Evolutionary conservation across 1,140 invertebrate genomes (phyloP), one percentile per base, ranked within the genome.

Genomic region (Paraescarpia echinospica): DNA sequence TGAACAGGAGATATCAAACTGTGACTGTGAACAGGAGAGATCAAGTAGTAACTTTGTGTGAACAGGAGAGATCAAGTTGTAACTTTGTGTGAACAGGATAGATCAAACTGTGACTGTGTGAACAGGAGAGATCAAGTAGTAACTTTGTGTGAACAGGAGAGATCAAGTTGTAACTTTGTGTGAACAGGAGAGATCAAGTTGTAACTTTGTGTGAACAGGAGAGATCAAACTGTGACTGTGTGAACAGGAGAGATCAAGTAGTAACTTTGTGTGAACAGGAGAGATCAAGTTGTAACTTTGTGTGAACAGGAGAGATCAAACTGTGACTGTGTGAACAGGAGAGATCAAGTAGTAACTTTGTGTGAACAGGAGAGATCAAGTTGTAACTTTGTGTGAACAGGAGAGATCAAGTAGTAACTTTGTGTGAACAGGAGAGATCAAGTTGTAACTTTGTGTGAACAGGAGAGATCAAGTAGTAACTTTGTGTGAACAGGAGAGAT

Each of bases 271-370:
- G 41, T 41, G 41, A 95, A 95, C 94, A 94, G 95, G n/a, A 96
- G 93, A 93, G 96, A 96, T 77, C 92, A 95, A 91, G 33, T 89
- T 92, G 33, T 92, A 92, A n/a, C 91, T 91, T 33, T 77, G 41
- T 77, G 91, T 92, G 18, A 51, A 35, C 33, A 92, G 35, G 31
- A 35, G 35, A 22, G 88, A 93, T 34, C 89, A 99, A 96, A 98
- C 99, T 94, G 98, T 96, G 99, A 97, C 41, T 41, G 31, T 89
- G 89, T 33, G 93, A 94, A 35, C 41, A 41, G n/a, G 93, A 98
- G 99, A 95, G 98, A 98, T 12, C 35, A 41, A 14, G 94, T 95
- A 33, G 95, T 95, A 91, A 95, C 95, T 35, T 89, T 92, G 31
- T 89, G 89, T 33, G 93, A 94, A 35, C 41, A 41, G 41, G 41